A percentile compares a stretch with the other conserved stretches of the same genome.
These are phyloP conservation scores for Druceiella hillmani DNA, from an alignment of 2,888 invertebrate genomes.

Conservation along the genomic window DNA sequence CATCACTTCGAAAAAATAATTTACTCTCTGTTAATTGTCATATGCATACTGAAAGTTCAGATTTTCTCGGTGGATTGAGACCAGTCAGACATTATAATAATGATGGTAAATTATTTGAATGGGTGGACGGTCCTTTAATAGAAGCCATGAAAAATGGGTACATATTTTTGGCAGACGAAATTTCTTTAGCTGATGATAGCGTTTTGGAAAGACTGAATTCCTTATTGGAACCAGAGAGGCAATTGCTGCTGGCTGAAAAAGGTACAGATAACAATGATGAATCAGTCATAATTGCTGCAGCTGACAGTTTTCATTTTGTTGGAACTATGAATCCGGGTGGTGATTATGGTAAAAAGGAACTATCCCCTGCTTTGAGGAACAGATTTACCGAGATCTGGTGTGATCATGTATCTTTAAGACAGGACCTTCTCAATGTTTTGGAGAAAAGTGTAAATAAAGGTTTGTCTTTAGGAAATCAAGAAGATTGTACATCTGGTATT, in stretches of 20 bases:
- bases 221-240: constrained; percentile 88
- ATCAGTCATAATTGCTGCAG: constrained; percentile 59
- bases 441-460: constrained; percentile 66
- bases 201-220: constrained; percentile 97
- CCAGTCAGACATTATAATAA: constrained; percentile 70
- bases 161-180: constrained; percentile 95
- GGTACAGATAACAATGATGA: constrained; percentile 58
- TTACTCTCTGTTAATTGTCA: constrained; percentile 92
- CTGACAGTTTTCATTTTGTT: constrained; percentile 80
- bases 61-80: constrained; percentile 92
- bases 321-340: constrained; percentile 99
- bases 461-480: constrained; percentile 49
- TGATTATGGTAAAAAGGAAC: constrained; percentile 98
- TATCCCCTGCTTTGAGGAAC: constrained; percentile 95
- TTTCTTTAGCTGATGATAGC: constrained; percentile 96
- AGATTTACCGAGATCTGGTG: constrained; percentile 99
- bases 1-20: constrained; percentile 59
- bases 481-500: constrained; percentile 52
- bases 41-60: constrained; percentile 97
- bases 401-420: constrained; percentile 62
- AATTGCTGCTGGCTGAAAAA: constrained; percentile 86
- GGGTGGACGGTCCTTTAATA: constrained; percentile 96
- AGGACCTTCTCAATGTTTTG: constrained; percentile 76
- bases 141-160: constrained; percentile 83
- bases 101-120: constrained; percentile 79